These are phyloP conservation scores for Metridium senile DNA, from an alignment of 92 coral and sea anemone species.

Conservation along the genomic window DNA sequence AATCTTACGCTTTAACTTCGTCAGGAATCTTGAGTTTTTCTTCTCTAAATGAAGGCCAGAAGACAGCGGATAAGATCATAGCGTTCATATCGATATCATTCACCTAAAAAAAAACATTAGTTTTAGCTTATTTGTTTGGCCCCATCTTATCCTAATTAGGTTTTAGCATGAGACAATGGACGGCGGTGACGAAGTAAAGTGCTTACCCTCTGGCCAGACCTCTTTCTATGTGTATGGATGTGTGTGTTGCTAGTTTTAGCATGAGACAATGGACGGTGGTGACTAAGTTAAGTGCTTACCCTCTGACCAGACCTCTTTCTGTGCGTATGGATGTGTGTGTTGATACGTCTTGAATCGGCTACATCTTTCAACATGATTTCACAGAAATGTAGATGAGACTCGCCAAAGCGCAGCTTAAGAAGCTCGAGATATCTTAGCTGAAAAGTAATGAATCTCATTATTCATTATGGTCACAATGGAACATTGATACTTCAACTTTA, in stretches of 20 bases:
- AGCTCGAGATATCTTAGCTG: conserved; percentile 97
- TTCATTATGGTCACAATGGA: too few species aligned
- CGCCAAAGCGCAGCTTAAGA: conserved; percentile 96
- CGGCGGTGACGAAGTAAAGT: too few species aligned
- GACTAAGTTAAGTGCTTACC: conserved; percentile 41
- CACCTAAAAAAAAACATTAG: conserved; percentile 42
- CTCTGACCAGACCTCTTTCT: conserved; percentile 47
- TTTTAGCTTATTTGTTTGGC: background rate
- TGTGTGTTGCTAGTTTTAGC: conserved; percentile 90
- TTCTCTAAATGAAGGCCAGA: conserved; percentile 98
- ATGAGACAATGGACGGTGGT: too few species aligned
- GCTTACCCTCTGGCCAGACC: conserved; percentile 51
- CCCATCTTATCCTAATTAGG: too few species aligned
- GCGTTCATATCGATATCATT: conserved; percentile 80
- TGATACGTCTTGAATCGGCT: conserved; percentile 93
- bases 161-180: too few species aligned
- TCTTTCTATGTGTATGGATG: conserved; percentile 73
- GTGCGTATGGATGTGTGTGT: conserved; percentile 84
- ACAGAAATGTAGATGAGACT: conserved; percentile 97
- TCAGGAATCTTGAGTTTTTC: conserved; percentile 92
- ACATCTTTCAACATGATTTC: conserved; percentile 97
- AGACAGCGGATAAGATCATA: conserved; percentile 96
- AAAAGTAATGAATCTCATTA: background rate
- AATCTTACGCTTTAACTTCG: conserved; percentile 74
- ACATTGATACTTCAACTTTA: too few species aligned